Conservation (phyloP, 1,140 invertebrate genomes). For the Phenacoccus solenopsis region DNA sequence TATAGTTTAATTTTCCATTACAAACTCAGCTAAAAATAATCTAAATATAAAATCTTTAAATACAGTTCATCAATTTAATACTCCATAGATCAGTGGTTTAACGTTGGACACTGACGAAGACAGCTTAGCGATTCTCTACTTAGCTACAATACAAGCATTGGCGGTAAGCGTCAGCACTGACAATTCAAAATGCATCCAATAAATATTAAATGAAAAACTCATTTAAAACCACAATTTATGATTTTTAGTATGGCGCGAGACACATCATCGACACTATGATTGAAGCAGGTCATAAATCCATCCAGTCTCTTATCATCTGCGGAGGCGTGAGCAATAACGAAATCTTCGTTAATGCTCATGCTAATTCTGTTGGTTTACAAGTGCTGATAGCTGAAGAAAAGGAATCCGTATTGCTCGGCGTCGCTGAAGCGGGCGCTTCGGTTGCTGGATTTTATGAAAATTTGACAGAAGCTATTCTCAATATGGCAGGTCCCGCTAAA, state of each 20-base stretch:
- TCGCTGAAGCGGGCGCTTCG: constrained; percentile 68
- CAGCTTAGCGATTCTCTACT: constrained; percentile 65
- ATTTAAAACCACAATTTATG: not conserved
- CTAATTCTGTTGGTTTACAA: constrained; percentile 64
- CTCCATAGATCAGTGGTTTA: constrained; percentile 57
- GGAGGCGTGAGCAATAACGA: constrained; percentile 78
- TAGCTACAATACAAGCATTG: constrained; percentile 77
- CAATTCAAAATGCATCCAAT: no score
- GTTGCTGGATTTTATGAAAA: constrained; percentile 49
- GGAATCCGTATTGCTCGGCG: constrained; percentile 74
- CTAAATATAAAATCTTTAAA: no score
- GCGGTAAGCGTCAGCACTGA: no score
- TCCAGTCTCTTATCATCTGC: constrained; percentile 65
- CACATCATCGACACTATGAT: constrained; percentile 62
- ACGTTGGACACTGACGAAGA: constrained; percentile 55
- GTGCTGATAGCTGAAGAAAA: constrained; percentile 53
- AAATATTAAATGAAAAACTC: no score
- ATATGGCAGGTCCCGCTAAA: constrained; percentile 60
- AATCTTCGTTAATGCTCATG: constrained; percentile 72
- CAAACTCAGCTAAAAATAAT: no score
- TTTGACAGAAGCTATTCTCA: constrained; percentile 48
- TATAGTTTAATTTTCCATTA: no score
- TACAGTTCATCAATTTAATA: no score
- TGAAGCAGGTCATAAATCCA: constrained; percentile 40
- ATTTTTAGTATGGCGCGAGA: constrained; percentile 73